phyloP scores from a whole-genome alignment of 2,113 vertebrate genomes.

The Grus americana region DNA sequence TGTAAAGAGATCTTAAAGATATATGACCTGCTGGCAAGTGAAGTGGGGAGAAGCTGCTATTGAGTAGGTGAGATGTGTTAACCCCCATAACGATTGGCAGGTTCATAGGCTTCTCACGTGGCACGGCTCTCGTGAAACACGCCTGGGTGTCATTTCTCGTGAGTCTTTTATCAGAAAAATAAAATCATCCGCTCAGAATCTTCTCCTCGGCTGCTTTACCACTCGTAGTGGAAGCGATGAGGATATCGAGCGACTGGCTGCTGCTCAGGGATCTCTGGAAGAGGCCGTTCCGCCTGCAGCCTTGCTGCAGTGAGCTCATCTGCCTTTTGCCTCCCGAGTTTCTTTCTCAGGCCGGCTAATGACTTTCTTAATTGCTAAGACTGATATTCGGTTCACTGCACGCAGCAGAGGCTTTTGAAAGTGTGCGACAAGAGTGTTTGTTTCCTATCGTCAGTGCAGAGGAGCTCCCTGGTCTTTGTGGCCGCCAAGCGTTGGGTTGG shows the following conservation, averaged over 20 bases:
- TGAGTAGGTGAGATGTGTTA: not conserved
- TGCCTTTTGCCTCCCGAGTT: not conserved
- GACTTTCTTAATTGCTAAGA: not conserved
- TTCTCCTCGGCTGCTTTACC: not conserved
- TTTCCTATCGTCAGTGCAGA: accelerated
- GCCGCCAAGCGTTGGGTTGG: not conserved
- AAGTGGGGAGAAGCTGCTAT: not conserved
- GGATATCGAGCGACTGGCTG: not conserved
- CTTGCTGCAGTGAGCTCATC: not conserved
- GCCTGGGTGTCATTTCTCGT: not conserved
- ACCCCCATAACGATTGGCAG: not conserved
- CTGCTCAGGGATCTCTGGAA: not conserved
- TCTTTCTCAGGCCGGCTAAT: not conserved
- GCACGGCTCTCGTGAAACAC: not conserved
- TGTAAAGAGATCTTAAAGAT: not conserved
- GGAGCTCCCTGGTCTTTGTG: not conserved
- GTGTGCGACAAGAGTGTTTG: accelerated
- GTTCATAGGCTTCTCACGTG: not conserved
- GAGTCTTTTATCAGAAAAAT: not conserved
- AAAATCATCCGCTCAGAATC: not conserved
- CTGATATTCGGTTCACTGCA: accelerated
- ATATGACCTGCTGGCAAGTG: not conserved
- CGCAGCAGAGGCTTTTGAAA: not conserved
- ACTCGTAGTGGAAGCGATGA: accelerated
- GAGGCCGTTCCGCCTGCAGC: not conserved